These are phyloP conservation scores for Prietella phreatophila DNA, from an alignment of 2,113 vertebrate species.

Conservation along the genomic window DNA sequence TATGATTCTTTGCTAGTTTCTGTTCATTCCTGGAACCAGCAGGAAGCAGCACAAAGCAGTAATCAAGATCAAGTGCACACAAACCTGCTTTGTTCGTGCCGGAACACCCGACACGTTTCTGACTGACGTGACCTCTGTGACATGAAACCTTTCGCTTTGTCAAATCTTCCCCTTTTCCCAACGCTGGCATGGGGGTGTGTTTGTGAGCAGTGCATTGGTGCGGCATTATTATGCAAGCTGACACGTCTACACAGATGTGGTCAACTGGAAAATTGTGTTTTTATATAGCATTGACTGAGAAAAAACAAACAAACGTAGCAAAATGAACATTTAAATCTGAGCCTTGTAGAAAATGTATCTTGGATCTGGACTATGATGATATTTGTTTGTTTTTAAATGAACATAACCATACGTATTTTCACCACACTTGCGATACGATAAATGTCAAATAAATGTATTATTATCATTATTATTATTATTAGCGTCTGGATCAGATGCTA, in stretches of 20 bases:
- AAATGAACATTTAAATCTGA: neutral
- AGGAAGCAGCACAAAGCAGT: neutral
- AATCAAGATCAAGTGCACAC: neutral
- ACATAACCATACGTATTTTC: neutral
- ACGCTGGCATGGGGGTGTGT: neutral
- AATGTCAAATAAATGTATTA: neutral
- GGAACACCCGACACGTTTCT: neutral
- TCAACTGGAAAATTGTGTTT: neutral
- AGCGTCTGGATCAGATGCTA: neutral
- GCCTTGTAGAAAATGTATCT: neutral
- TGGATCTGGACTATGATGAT: neutral
- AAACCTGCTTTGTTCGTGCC: too few species aligned
- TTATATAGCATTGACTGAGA: neutral
- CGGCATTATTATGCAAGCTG: neutral
- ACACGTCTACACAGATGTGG: neutral
- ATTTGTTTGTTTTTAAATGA: neutral
- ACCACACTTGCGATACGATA: neutral
- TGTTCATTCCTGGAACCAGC: neutral
- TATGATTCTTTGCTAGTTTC: neutral
- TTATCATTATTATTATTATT: neutral
- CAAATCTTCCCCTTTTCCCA: conserved; percentile 4
- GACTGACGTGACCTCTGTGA: neutral
- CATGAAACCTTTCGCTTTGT: neutral
- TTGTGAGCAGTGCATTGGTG: neutral
- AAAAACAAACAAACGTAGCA: neutral